A percentile compares a stretch with the other conserved stretches of the same genome.
Evolutionary conservation across 2,797 vertebrate genomes (phyloP).

Genomic region (Gallinago nigripennis): DNA sequence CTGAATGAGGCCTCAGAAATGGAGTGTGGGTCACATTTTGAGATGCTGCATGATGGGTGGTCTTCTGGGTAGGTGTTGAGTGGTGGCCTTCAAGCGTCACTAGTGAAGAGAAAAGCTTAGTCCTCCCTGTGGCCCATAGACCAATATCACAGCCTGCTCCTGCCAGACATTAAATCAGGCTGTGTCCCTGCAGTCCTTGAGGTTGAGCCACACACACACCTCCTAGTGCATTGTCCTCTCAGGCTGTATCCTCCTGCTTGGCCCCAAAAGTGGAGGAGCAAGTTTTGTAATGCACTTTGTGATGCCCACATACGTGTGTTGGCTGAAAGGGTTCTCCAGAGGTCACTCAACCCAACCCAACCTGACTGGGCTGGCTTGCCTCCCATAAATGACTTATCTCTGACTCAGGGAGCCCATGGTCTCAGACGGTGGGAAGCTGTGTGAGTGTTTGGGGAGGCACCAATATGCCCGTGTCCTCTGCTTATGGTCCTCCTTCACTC

Average conservation of each 20-base stretch:
- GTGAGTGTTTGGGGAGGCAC: not conserved
- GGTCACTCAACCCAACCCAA: not conserved
- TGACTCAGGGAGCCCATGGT: not conserved
- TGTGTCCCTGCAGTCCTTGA: not conserved
- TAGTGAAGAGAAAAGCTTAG: not conserved
- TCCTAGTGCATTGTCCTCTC: not conserved
- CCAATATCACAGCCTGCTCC: not conserved
- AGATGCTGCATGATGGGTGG: fast-evolving
- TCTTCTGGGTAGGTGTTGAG: too few relatives aligned
- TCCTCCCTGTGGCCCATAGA: fast-evolving
- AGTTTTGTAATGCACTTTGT: not conserved
- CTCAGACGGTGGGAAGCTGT: not conserved
- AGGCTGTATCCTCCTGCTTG: not conserved
- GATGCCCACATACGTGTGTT: not conserved
- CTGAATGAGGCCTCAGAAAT: not conserved
- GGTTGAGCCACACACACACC: not conserved
- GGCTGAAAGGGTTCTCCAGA: not conserved
- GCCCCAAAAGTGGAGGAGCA: not conserved
- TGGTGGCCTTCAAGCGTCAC: not conserved
- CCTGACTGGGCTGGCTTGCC: not conserved
- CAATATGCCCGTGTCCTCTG: not conserved
- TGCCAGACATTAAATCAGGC: not conserved
- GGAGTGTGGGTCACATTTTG: not conserved
- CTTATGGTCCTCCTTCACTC: not conserved
- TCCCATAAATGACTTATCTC: not conserved